Conservation (phyloP, 2,888 invertebrate genomes). For the Plemyria rubiginata region DNA sequence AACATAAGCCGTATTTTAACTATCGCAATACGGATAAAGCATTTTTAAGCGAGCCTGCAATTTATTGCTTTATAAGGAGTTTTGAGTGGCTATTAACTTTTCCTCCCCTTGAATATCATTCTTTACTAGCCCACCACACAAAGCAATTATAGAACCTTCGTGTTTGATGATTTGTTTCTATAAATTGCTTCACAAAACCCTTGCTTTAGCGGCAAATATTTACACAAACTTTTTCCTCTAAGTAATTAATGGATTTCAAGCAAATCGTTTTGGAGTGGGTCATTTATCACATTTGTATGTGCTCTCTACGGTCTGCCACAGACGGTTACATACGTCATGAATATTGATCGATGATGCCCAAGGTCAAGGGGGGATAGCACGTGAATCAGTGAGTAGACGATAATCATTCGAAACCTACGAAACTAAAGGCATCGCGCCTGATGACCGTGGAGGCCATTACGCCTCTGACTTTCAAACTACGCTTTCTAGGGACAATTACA, state of each 20-base stretch:
- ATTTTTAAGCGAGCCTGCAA: slow-evolving; percentile 10
- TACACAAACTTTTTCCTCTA: slow-evolving; percentile 33
- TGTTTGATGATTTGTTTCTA: slow-evolving; percentile 23
- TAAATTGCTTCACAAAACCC: slow-evolving; percentile 20
- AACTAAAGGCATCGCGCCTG: slow-evolving; percentile 49
- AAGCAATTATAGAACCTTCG: slow-evolving; percentile 20
- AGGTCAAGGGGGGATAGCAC: slow-evolving; percentile 68
- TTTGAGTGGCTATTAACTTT: slow-evolving; percentile 15
- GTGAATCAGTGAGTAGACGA: slow-evolving; percentile 52
- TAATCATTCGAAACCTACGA: slow-evolving; percentile 52
- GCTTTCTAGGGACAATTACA: slow-evolving; percentile 37
- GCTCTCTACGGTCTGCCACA: slow-evolving; percentile 43
- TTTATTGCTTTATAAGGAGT: slow-evolving; percentile 16
- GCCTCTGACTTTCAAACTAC: slow-evolving; percentile 40
- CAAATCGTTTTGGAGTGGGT: slow-evolving; percentile 49
- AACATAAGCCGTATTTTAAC: slow-evolving; percentile 45
- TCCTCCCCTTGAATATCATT: slow-evolving; percentile 20
- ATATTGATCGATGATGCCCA: slow-evolving; percentile 72
- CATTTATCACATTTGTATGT: slow-evolving; percentile 56
- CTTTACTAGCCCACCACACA: slow-evolving; percentile 20
- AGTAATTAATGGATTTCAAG: slow-evolving; percentile 49
- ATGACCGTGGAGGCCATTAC: slow-evolving; percentile 42
- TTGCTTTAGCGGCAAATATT: slow-evolving; percentile 24
- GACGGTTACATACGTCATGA: slow-evolving; percentile 53
- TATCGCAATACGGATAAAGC: slow-evolving; percentile 13